Conservation (phyloP, 2,888 invertebrate species). For the Pseudococcus viburni region DNA sequence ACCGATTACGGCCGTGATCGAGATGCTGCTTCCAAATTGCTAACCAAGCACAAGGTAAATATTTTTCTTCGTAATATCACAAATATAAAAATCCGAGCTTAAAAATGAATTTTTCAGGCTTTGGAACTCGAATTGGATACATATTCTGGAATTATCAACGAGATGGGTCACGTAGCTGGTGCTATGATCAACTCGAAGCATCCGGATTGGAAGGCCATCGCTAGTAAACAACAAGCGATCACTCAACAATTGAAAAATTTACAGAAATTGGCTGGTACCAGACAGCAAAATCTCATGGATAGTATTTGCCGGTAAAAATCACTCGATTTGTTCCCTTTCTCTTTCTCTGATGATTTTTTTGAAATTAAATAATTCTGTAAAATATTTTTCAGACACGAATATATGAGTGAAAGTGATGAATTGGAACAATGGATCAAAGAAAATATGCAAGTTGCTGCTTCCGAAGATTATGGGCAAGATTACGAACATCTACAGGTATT, state of each 20-base stretch:
- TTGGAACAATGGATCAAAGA: conserved; percentile 94
- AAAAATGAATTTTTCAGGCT: conserved; percentile 74
- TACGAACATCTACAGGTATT: conserved; percentile 87
- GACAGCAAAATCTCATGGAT: conserved; percentile 91
- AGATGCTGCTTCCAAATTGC: conserved; percentile 90
- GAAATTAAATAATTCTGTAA: background rate
- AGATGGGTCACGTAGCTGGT: conserved; percentile 91
- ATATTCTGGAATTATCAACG: conserved; percentile 90
- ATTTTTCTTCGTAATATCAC: background rate
- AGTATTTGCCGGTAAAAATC: conserved; percentile 77
- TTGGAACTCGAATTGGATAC: conserved; percentile 92
- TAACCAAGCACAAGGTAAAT: conserved; percentile 92
- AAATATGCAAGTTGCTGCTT: conserved; percentile 88
- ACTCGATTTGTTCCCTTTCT: background rate
- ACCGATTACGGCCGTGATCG: conserved; percentile 91
- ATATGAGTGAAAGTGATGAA: conserved; percentile 90
- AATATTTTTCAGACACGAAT: conserved; percentile 81
- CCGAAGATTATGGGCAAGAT: conserved; percentile 95
- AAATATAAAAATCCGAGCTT: background rate
- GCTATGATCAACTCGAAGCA: conserved; percentile 85
- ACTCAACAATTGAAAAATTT: conserved; percentile 85
- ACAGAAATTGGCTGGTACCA: conserved; percentile 83
- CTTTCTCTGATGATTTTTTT: background rate
- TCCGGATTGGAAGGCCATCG: conserved; percentile 86
- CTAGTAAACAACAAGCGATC: conserved; percentile 82